Conservation (phyloP, 2,888 invertebrate species). For the Epirrhoe tristata region DNA sequence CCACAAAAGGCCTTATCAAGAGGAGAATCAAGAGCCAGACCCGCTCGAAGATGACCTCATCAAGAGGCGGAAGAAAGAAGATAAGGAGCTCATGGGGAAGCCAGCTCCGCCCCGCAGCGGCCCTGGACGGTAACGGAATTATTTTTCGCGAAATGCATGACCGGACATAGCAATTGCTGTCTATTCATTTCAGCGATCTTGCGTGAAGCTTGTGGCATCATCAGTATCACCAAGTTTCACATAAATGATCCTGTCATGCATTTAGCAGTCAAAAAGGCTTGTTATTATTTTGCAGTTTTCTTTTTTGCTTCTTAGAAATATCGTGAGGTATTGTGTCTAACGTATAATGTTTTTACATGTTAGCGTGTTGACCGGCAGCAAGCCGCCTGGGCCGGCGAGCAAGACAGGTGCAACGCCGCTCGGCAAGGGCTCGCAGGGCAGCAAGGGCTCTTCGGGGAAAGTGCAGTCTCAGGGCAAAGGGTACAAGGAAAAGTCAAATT, state of each 20-base stretch:
- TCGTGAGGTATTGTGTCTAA: background rate
- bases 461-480: constrained; percentile 65
- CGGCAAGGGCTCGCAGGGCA: constrained; percentile 61
- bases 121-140: constrained; percentile 63
- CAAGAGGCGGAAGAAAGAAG: constrained; percentile 89
- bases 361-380: constrained; percentile 76
- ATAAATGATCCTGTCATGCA: background rate
- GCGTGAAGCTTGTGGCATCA: background rate
- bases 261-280: background rate
- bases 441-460: constrained; percentile 64
- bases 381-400: constrained; percentile 82
- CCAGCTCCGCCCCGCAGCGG: constrained; percentile 70
- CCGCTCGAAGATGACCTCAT: constrained; percentile 87
- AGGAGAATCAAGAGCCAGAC: constrained; percentile 85
- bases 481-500: constrained; percentile 59
- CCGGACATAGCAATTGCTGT: background rate
- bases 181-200: background rate
- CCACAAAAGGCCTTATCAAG: constrained; percentile 61
- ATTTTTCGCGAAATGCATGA: background rate
- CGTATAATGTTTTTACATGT: constrained; percentile 34
- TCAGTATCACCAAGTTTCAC: too few relatives aligned
- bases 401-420: constrained; percentile 79
- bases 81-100: constrained; percentile 84
- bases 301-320: background rate
- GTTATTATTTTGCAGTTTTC: background rate